Conservation (phyloP, 2,888 invertebrate species). For the Chrysolina oricalcia region DNA sequence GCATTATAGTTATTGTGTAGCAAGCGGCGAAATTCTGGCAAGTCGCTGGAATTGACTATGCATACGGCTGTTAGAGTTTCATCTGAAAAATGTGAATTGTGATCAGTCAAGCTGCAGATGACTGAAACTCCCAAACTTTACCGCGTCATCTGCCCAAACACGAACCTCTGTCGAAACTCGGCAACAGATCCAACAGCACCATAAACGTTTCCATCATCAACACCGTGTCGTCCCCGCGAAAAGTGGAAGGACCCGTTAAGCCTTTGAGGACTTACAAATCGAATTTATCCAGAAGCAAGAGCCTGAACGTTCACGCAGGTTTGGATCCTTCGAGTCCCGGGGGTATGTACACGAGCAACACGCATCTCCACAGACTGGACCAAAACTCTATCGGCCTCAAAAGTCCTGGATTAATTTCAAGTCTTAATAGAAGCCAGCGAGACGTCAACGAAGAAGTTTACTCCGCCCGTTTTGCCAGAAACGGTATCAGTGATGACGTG, state of each 20-base stretch:
- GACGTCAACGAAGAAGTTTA: constrained; percentile 78
- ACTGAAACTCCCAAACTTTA: constrained; percentile 82
- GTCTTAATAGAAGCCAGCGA: constrained; percentile 87
- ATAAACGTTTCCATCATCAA: constrained; percentile 81
- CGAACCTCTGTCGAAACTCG: constrained; percentile 69
- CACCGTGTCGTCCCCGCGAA: constrained; percentile 68
- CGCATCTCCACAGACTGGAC: constrained; percentile 82
- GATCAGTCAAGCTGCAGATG: constrained; percentile 72
- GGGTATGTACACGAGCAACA: constrained; percentile 86
- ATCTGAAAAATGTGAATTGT: too few relatives aligned
- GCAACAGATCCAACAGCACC: constrained; percentile 76
- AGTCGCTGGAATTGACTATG: too few relatives aligned
- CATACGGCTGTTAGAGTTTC: too few relatives aligned
- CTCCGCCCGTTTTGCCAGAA: constrained; percentile 76
- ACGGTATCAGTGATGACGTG: constrained; percentile 71
- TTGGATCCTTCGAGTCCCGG: constrained; percentile 50
- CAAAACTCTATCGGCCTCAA: constrained; percentile 84
- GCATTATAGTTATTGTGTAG: too few relatives aligned
- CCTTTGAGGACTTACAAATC: constrained; percentile 87
- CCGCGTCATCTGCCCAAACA: constrained; percentile 75
- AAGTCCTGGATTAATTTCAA: constrained; percentile 90
- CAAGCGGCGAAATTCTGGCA: too few relatives aligned
- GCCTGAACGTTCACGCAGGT: constrained; percentile 85
- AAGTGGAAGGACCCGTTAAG: constrained; percentile 79
- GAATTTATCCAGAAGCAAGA: constrained; percentile 84